Percentiles rank a stretch among this genome's conserved stretches.
phyloP scores from a whole-genome alignment of 1,140 invertebrate genomes.

The Phymastichus coffea region DNA sequence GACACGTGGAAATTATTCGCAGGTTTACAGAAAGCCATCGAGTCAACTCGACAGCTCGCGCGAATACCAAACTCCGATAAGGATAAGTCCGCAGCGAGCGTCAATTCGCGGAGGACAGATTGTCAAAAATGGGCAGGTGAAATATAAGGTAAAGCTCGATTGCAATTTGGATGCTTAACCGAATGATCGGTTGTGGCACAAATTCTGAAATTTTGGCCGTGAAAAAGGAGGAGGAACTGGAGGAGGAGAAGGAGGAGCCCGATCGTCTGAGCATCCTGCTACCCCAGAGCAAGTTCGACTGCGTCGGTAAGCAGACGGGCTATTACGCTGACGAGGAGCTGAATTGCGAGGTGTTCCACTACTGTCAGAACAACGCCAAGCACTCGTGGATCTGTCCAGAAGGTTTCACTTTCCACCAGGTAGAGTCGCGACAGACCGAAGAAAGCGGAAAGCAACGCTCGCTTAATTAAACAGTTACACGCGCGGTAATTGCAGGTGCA shows the following conservation, averaged over 20 bases:
- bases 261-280: conserved; percentile 77
- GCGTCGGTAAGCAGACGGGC: conserved; percentile 76
- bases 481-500: too few species aligned
- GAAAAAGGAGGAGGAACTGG: conserved; percentile 58
- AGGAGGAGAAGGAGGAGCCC: conserved; percentile 81
- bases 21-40: conserved; percentile 35
- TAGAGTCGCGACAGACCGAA: conserved; percentile 48
- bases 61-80: conserved; percentile 22
- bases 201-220: conserved; percentile 26
- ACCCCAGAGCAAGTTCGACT: conserved; percentile 81
- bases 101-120: conserved; percentile 27
- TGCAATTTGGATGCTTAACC: too few species aligned
- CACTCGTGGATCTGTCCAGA: conserved; percentile 93
- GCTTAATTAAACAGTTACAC: too few species aligned
- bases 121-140: conserved; percentile 29
- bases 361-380: conserved; percentile 85
- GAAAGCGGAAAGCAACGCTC: too few species aligned
- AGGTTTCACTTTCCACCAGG: conserved; percentile 89
- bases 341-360: conserved; percentile 91
- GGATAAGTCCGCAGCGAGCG: conserved; percentile 8
- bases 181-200: too few species aligned
- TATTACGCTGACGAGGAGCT: conserved; percentile 90
- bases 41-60: conserved; percentile 24
- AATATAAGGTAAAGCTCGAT: conserved; percentile 7
- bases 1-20: not conserved